Evolutionary conservation across 2,797 vertebrate genomes (phyloP).

Genomic region (Parotocinclus haroldoi): DNA sequence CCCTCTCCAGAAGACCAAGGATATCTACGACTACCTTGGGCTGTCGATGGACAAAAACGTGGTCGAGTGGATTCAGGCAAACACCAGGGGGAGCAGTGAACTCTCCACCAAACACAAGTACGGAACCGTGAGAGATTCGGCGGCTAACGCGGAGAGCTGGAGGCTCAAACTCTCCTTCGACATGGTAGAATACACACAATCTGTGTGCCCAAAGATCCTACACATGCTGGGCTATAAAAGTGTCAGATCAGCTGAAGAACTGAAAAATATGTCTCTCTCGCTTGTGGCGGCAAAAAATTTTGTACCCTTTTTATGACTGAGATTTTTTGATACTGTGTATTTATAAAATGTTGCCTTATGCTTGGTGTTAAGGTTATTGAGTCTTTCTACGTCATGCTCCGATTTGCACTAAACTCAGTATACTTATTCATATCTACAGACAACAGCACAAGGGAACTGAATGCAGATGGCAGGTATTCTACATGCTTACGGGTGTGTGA

Average conservation of each 20-base stretch:
- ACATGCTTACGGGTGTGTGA: too few relatives aligned
- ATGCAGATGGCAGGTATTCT: slow-evolving; percentile 46
- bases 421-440: slow-evolving; percentile 52
- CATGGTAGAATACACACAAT: slow-evolving; percentile 86
- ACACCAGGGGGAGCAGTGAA: slow-evolving; percentile 81
- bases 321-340: slow-evolving; percentile 61
- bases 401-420: slow-evolving; percentile 87
- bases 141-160: slow-evolving; percentile 88
- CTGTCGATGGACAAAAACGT: slow-evolving; percentile 78
- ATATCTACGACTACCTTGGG: slow-evolving; percentile 86
- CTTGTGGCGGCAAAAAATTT: slow-evolving; percentile 86
- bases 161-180: slow-evolving; percentile 88
- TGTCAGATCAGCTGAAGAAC: slow-evolving; percentile 79
- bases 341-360: slow-evolving; percentile 78
- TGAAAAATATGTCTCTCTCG: slow-evolving; percentile 83
- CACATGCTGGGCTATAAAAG: slow-evolving; percentile 83
- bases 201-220: slow-evolving; percentile 80
- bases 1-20: slow-evolving; percentile 84
- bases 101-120: slow-evolving; percentile 83
- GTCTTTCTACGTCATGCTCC: slow-evolving; percentile 57
- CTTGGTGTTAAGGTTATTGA: slow-evolving; percentile 41
- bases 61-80: slow-evolving; percentile 86
- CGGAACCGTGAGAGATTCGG: slow-evolving; percentile 85
- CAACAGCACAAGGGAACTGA: slow-evolving; percentile 60
- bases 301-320: slow-evolving; percentile 78